Percentiles rank a stretch among this genome's conserved stretches.
Conservation (phyloP, 2,888 invertebrate species). For the Sympetrum striolatum region DNA sequence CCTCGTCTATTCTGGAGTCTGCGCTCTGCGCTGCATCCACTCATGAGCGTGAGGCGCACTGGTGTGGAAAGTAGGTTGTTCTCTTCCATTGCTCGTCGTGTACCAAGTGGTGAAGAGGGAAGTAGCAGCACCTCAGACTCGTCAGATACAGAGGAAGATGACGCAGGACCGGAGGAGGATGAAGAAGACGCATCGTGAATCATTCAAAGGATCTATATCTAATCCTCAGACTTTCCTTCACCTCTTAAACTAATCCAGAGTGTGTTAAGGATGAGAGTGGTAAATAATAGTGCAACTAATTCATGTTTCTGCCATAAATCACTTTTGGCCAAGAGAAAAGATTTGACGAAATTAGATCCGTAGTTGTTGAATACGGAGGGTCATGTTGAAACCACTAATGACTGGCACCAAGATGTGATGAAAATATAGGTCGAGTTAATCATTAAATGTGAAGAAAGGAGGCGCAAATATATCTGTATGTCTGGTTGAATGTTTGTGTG, state of each 20-base stretch:
- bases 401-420: not conserved
- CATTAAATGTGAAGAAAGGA: not conserved
- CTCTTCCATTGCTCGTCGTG: not conserved
- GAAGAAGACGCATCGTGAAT: conserved; percentile 44
- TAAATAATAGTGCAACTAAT: not conserved
- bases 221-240: not conserved
- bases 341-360: not conserved
- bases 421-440: not conserved
- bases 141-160: conserved; percentile 47
- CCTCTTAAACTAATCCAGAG: not conserved
- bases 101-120: not conserved
- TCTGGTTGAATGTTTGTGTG: not conserved
- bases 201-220: too few relatives aligned
- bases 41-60: conserved; percentile 67
- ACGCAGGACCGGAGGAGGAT: conserved; percentile 13
- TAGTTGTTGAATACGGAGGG: not conserved
- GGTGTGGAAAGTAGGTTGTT: conserved; percentile 54
- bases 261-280: not conserved
- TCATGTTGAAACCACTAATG: not conserved
- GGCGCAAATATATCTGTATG: not conserved
- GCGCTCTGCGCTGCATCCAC: conserved; percentile 76
- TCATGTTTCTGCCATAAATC: not conserved
- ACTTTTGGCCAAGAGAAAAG: not conserved
- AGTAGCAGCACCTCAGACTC: not conserved
- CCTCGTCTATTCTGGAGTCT: conserved; percentile 78